A percentile compares a stretch with the other conserved stretches of the same genome.
Evolutionary conservation across 2,797 vertebrate genomes (phyloP).

Genomic region (Smutsia temminckii): DNA sequence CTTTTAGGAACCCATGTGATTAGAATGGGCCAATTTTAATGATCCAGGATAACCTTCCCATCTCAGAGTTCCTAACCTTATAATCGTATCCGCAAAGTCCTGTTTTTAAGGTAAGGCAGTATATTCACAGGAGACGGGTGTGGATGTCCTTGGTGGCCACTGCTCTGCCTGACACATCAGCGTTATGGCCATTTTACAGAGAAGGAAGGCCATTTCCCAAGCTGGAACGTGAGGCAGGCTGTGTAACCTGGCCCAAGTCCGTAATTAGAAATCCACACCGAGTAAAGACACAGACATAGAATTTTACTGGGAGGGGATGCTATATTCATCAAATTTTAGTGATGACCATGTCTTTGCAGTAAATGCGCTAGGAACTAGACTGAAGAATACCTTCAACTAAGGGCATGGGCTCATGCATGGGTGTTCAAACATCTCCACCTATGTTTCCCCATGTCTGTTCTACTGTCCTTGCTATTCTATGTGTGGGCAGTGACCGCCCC

Average conservation of each 20-base stretch:
- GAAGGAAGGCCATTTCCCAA: neutral
- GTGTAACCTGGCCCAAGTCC: neutral
- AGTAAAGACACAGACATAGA: neutral
- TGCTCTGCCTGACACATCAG: neutral
- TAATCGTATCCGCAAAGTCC: neutral
- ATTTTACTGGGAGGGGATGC: rapidly evolving
- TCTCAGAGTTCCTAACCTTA: neutral
- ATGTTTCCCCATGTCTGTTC: neutral
- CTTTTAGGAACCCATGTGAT: neutral
- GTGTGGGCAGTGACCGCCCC: neutral
- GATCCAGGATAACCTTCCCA: neutral
- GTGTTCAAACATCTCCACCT: neutral
- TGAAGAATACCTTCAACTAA: neutral
- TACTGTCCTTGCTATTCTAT: rapidly evolving
- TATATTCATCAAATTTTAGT: neutral
- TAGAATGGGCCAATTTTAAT: neutral
- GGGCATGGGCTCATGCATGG: too few species aligned
- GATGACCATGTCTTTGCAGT: neutral
- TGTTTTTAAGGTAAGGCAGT: neutral
- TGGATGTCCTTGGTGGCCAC: neutral
- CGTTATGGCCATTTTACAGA: neutral
- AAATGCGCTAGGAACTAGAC: neutral
- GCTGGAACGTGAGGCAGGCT: too few species aligned
- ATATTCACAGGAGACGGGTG: neutral
- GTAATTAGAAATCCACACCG: neutral